Conservation (phyloP, 2,113 vertebrate species). For the Bubo scandiacus region DNA sequence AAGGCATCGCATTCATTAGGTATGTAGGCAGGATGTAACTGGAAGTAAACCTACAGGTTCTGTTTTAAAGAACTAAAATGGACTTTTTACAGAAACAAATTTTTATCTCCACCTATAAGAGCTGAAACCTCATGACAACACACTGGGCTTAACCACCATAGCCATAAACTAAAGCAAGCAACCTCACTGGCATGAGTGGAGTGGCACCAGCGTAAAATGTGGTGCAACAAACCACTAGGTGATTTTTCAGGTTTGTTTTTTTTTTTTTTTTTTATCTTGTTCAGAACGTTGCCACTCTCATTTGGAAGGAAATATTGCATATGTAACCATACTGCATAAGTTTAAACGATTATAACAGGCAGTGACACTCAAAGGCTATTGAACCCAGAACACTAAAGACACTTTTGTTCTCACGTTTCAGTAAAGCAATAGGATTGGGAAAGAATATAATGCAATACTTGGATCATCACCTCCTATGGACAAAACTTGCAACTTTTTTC, state of each 20-base stretch:
- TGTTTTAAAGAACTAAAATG: not conserved
- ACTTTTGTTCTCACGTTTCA: not conserved
- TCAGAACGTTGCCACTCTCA: not conserved
- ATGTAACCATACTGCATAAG: not conserved
- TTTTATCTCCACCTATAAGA: not conserved
- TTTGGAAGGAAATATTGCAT: not conserved
- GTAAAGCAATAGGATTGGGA: not conserved
- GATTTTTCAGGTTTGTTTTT: not conserved
- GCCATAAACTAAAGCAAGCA: not conserved
- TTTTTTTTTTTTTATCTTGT: not conserved
- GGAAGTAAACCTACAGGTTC: not conserved
- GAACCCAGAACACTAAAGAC: not conserved
- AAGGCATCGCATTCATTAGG: not conserved
- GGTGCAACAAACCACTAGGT: not conserved
- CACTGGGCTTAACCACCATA: not conserved
- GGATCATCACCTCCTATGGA: not conserved
- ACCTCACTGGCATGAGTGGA: not conserved
- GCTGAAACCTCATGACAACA: not conserved
- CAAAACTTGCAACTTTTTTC: not conserved
- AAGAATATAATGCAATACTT: not conserved
- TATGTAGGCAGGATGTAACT: not conserved
- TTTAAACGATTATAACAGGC: not conserved
- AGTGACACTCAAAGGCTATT: not conserved
- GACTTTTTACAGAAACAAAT: not conserved
- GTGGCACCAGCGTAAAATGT: not conserved